Evolutionary conservation across 2,797 vertebrate genomes (phyloP), one percentile per base, ranked within the genome.

Genomic region (Paratrypauchen microcephalus): DNA sequence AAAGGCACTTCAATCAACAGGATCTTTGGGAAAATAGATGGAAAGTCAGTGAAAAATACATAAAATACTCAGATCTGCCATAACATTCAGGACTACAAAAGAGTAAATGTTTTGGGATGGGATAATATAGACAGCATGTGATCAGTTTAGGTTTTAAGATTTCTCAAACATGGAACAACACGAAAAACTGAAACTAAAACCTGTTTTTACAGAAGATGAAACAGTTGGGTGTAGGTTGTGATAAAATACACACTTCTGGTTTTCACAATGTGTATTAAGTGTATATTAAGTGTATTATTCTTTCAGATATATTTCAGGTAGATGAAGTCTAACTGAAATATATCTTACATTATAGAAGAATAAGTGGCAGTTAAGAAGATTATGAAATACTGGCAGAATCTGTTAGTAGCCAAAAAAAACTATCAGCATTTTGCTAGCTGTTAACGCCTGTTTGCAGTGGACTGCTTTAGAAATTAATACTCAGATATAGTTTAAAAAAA

Each of bases 1-100:
- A 96, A 92, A 66, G 97, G 97, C 87, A 99, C 92, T 93, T 99
- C 97, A 83, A 95, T 94, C 82, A 99, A 89, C 78, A 99, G 91
- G 91, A 99, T 98, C 98, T 99, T 24, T 2, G 30, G 12, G 39
- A 26, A 24, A 56, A 52, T 6, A 57, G 65, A 7, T 71, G 12
- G 47, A 64, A 23, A 56, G 47, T 11, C 57, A 69, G 11, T 75
- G 6, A 61, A 45, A 50, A 69, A 21, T 28, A 57, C 21, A 59
- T 7, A 39, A 39, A 36, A 39, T 12, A 5, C 41, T 45, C 41
- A 15, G 12, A 39, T 59, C 28, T 18, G 4, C 9, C 32, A 13
- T 9, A 15, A 56, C 8, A 12, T 56, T 23, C 23, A 23, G 21
- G 11, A 56, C 3, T 23, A 21, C 52, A 55, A 9, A 50, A 52